Conservation (phyloP, 2,888 invertebrate genomes). For the Dynastes hyllus region DNA sequence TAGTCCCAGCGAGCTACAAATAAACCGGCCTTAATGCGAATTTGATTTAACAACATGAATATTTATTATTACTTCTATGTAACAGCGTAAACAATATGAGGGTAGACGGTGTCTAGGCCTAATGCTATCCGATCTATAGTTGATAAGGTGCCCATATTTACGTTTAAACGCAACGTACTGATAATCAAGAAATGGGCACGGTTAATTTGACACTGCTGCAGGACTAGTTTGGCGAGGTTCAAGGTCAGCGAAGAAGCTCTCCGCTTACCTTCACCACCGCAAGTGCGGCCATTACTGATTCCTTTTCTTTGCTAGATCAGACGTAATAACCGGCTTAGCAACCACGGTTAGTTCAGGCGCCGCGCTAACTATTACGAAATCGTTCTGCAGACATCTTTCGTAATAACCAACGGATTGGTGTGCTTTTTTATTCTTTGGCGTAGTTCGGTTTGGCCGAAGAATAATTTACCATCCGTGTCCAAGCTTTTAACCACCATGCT, state of each 20-base stretch:
- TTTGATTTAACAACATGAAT: no score
- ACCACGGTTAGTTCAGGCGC: constrained; percentile 43
- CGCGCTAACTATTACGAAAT: constrained; percentile 50
- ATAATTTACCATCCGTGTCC: background rate
- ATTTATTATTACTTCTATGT: no score
- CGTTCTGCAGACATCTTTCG: constrained; percentile 33
- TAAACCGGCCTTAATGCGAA: no score
- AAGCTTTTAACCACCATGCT: background rate
- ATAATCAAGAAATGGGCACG: constrained; percentile 34
- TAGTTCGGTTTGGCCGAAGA: background rate
- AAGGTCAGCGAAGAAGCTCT: constrained; percentile 36
- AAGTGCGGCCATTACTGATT: constrained; percentile 33
- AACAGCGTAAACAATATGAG: no score
- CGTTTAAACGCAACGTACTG: background rate
- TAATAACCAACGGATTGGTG: constrained; percentile 37
- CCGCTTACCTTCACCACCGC: constrained; percentile 15
- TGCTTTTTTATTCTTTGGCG: constrained; percentile 14
- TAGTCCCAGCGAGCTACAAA: no score
- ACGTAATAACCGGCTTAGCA: constrained; percentile 48
- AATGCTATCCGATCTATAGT: no score
- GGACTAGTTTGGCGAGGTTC: constrained; percentile 48
- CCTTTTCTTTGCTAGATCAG: constrained; percentile 35
- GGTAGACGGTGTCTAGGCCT: no score
- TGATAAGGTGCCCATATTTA: background rate
- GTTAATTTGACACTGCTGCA: constrained; percentile 31